A percentile compares a stretch with the other conserved stretches of the same genome.
These are phyloP conservation scores for Clupea harengus DNA, from an alignment of 2,113 vertebrate genomes.

Conservation along the genomic window DNA sequence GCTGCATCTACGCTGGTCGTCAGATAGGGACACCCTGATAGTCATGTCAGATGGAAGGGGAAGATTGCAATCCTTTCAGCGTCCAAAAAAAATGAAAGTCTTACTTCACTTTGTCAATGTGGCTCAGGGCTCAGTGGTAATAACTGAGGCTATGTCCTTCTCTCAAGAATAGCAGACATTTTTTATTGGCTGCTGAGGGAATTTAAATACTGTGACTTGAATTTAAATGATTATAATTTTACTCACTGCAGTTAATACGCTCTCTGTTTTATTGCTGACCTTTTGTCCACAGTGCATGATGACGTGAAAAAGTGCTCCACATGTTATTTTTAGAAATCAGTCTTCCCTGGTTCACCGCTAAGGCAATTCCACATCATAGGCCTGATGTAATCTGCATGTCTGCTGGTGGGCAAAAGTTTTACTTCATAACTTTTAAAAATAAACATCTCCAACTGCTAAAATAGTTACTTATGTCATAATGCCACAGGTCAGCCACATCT, in stretches of 20 bases:
- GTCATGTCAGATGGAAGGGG: constrained; percentile 20
- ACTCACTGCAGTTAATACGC: not conserved
- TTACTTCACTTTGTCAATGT: constrained; percentile 42
- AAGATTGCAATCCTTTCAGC: constrained; percentile 46
- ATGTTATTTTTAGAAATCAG: no score
- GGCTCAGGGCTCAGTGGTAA: constrained; percentile 29
- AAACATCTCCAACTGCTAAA: not conserved
- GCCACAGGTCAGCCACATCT: not conserved
- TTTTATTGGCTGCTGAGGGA: constrained; percentile 21
- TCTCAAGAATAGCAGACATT: constrained; percentile 35
- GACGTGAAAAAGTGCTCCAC: no score
- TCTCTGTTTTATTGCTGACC: no score
- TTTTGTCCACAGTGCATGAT: no score
- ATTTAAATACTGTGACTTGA: constrained; percentile 32
- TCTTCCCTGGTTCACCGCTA: no score
- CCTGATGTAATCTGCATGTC: no score
- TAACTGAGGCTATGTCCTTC: constrained; percentile 31
- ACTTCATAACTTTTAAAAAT: not conserved
- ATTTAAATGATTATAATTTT: constrained; percentile 23
- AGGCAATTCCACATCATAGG: no score
- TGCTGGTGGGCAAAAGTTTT: no score
- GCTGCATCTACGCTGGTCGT: no score
- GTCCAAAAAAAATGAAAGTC: constrained; percentile 37
- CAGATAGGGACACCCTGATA: no score
- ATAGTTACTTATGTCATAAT: not conserved